These are phyloP conservation scores for Cryptomyrus ogoouensis DNA, from an alignment of 2,113 vertebrate species.

Conservation along the genomic window DNA sequence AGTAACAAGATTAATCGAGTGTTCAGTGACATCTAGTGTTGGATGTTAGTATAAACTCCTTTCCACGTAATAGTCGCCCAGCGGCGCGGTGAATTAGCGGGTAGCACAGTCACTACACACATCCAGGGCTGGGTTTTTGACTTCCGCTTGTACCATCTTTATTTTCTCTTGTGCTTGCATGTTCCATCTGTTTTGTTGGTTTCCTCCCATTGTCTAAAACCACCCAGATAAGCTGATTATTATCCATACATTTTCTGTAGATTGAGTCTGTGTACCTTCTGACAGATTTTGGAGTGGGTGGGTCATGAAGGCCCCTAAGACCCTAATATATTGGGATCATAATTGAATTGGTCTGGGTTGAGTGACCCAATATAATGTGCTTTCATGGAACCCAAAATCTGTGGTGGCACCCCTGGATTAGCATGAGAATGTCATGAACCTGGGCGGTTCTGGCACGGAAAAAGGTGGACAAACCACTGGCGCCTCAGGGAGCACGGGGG, in stretches of 20 bases:
- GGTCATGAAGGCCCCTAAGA: not conserved
- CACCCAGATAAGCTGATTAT: not conserved
- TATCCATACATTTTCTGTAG: not conserved
- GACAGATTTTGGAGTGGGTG: not conserved
- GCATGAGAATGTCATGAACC: not conserved
- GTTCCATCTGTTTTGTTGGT: not conserved
- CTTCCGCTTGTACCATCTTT: not conserved
- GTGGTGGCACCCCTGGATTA: not conserved
- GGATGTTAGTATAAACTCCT: not conserved
- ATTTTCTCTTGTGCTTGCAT: not conserved
- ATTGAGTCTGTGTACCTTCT: not conserved
- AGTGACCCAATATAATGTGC: not conserved
- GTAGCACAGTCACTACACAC: not conserved
- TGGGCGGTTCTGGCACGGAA: no score
- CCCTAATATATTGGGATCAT: not conserved
- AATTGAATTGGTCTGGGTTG: not conserved
- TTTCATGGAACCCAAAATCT: not conserved
- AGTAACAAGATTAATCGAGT: not conserved
- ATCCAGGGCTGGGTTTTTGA: not conserved
- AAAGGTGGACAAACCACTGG: no score
- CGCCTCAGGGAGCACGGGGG: no score
- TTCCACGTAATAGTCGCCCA: not conserved
- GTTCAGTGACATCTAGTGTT: constrained; percentile 20
- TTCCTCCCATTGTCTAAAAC: not conserved
- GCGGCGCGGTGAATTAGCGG: not conserved